Evolutionary conservation across 1,140 invertebrate species (phyloP).

Genomic region (Leptinotarsa lineolata): DNA sequence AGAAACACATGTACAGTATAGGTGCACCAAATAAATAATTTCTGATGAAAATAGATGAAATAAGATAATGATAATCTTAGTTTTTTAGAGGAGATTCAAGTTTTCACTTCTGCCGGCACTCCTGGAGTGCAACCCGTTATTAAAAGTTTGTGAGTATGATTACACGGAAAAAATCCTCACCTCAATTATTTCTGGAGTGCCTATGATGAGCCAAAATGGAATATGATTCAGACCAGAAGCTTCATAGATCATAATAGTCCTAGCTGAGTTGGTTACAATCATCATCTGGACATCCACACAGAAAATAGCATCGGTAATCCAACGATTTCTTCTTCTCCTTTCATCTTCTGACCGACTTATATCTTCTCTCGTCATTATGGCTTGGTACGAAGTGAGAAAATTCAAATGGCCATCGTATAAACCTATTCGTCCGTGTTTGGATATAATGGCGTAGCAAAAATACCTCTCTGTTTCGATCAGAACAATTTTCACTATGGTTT

Average conservation of each 20-base stretch:
- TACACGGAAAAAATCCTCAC: conserved; percentile 19
- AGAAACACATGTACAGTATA: too few relatives aligned
- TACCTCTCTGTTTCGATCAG: conserved; percentile 58
- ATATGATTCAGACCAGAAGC: conserved; percentile 59
- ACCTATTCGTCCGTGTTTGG: conserved; percentile 60
- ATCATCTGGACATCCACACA: conserved; percentile 59
- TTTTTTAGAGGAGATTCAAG: too few relatives aligned
- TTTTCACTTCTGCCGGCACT: too few relatives aligned
- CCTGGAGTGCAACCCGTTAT: too few relatives aligned
- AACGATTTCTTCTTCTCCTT: conserved; percentile 57
- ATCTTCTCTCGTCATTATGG: conserved; percentile 55
- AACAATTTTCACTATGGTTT: conserved; percentile 61
- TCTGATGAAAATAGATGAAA: too few relatives aligned
- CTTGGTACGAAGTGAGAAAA: conserved; percentile 58
- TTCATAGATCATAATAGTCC: conserved; percentile 61
- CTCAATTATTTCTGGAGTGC: conserved; percentile 57
- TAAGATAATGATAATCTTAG: too few relatives aligned
- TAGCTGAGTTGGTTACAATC: conserved; percentile 58
- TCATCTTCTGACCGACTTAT: conserved; percentile 44
- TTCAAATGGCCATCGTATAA: conserved; percentile 60
- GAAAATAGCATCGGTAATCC: conserved; percentile 64
- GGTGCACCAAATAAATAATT: too few relatives aligned
- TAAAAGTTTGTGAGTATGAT: too few relatives aligned
- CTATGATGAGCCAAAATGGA: conserved; percentile 59
- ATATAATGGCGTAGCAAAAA: conserved; percentile 62